These are phyloP conservation scores for Diuraphis noxia DNA, from an alignment of 1,140 invertebrate genomes.

Conservation along the genomic window DNA sequence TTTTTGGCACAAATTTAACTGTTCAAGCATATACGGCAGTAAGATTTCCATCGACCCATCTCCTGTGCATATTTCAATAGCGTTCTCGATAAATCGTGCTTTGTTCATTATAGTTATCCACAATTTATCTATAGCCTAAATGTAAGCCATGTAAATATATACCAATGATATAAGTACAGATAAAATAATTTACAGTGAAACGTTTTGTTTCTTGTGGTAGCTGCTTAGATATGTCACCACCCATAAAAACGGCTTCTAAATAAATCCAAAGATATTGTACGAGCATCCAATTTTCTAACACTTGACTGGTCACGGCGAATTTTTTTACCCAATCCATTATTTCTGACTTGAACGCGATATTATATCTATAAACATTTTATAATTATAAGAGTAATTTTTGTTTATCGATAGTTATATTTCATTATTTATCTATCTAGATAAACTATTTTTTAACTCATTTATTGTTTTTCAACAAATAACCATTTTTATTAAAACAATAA, in stretches of 20 bases:
- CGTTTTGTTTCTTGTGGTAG: conserved; percentile 90
- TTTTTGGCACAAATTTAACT: conserved; percentile 95
- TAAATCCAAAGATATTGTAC: conserved; percentile 99
- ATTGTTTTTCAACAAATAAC: background rate
- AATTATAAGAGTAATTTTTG: background rate
- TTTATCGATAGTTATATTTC: background rate
- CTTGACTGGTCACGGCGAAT: conserved; percentile 93
- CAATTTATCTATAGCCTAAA: conserved; percentile 95
- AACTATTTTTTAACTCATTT: background rate
- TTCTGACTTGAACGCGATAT: conserved; percentile 93
- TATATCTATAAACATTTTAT: conserved; percentile 71
- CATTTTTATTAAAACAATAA: background rate
- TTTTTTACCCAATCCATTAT: conserved; percentile 95
- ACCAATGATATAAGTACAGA: background rate
- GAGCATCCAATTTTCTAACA: conserved; percentile 91
- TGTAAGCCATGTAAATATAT: conserved; percentile 61
- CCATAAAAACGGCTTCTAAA: conserved; percentile 95
- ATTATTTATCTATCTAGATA: too few species aligned
- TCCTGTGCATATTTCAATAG: conserved; percentile 92
- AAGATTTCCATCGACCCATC: conserved; percentile 91
- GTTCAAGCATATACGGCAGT: conserved; percentile 91
- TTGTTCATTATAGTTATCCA: conserved; percentile 98
- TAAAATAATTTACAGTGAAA: conserved; percentile 61
- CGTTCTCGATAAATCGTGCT: conserved; percentile 91
- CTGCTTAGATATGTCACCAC: conserved; percentile 97